A percentile compares a stretch with the other conserved stretches of the same genome.
phyloP scores from a whole-genome alignment of 2,888 invertebrate species.

The Galerucella pusilla region DNA sequence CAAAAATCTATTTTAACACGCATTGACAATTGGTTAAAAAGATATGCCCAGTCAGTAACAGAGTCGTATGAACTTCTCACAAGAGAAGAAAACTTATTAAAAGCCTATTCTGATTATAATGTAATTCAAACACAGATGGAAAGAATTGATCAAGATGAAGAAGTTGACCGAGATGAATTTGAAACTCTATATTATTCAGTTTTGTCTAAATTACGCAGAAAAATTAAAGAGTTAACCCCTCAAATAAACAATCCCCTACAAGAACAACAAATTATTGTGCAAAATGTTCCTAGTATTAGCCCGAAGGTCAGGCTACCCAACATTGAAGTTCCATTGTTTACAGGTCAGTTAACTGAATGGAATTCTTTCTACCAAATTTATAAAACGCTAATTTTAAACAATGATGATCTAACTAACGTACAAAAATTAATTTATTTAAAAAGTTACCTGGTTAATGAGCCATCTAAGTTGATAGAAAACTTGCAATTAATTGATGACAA shows the following conservation, averaged over 20 bases:
- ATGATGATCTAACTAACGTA: slow-evolving; percentile 16
- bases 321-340: neutral
- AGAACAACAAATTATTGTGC: too few species aligned
- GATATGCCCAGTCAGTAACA: too few species aligned
- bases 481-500: slow-evolving; percentile 25
- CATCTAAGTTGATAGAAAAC: slow-evolving; percentile 23
- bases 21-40: too few species aligned
- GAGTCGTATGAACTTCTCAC: too few species aligned
- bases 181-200: neutral
- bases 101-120: too few species aligned
- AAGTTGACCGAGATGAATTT: too few species aligned
- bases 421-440: slow-evolving; percentile 33
- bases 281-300: too few species aligned
- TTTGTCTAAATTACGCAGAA: neutral
- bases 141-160: too few species aligned
- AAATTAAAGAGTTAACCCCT: neutral
- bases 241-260: neutral
- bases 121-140: too few species aligned
- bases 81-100: too few species aligned
- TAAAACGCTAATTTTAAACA: slow-evolving; percentile 21
- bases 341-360: slow-evolving; percentile 24
- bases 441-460: slow-evolving; percentile 4
- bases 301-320: too few species aligned
- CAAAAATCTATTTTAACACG: too few species aligned
- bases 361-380: slow-evolving; percentile 26